Evolutionary conservation across 1,140 invertebrate genomes (phyloP), one percentile per base, ranked within the genome.

Genomic region (Holotrichia oblita): DNA sequence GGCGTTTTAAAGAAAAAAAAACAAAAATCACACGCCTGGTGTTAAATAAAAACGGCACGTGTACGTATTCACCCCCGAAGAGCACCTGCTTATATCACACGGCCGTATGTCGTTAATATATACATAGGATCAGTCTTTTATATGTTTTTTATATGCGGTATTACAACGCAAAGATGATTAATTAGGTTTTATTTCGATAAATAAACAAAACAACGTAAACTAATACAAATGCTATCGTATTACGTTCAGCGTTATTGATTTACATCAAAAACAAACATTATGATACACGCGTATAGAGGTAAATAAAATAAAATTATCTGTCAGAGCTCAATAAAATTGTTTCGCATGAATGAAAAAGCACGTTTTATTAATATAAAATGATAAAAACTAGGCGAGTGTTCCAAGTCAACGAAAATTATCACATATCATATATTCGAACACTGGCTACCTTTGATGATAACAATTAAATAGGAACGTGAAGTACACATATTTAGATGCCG

Each of bases 181-280:
- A 34, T n/a, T n/a, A n/a, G n/a, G 27, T 34, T 34, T 34, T 34
- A 1, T 34, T 34, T 34, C 4, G 27, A 34, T 34, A 4, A 34
- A 34, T 34, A 34, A 34, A 34, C 27, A 34, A 34, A 34, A 34
- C 27, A 34, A 34, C 2, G 27, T 2, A 34, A 34, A 34, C 27
- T 34, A 4, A 69, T 22, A 69, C 24, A 69, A 69, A 69, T 20
- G 24, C 20, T 69, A 69, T 69, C 27, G 14, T 10, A 34, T 69
- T 69, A 69, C 61, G 9, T 27, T 69, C 61, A 27, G 10, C 22
- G 8, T 69, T 69, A 69, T 69, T 14, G 61, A 69, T 69, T 69
- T 69, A 69, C 61, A 69, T 34, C 24, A 27, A 69, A 69, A 69
- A 69, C 61, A 69, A 69, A 69, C 61, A 69, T 17, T 20, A n/a